A percentile compares a stretch with the other conserved stretches of the same genome.
Conservation (phyloP, 2,888 invertebrate species). For the Polia nebulosa region DNA sequence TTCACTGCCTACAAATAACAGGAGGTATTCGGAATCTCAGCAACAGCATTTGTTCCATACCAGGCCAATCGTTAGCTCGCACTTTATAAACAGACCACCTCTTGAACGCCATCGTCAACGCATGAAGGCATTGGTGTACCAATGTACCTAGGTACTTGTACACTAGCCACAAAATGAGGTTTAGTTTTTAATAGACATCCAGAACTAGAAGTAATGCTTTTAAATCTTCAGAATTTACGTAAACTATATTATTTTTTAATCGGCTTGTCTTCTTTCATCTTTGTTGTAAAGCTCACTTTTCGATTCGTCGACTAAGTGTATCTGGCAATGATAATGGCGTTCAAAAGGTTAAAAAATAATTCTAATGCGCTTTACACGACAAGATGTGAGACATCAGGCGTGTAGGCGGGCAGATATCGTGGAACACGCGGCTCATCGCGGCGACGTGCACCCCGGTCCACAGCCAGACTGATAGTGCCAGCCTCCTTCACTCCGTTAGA, state of each 20-base stretch:
- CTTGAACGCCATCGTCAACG: conserved; percentile 19
- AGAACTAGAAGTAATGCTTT: too few relatives aligned
- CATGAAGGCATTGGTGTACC: neutral
- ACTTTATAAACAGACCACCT: conserved; percentile 12
- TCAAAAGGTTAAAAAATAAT: conserved; percentile 14
- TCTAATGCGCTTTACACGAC: conserved; percentile 90
- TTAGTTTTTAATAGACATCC: neutral
- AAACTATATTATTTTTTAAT: neutral
- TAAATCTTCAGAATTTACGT: neutral
- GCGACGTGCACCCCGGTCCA: conserved; percentile 93
- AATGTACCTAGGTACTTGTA: neutral
- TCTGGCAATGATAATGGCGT: conserved; percentile 13
- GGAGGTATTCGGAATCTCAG: neutral
- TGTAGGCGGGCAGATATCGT: conserved; percentile 94
- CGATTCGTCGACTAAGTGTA: neutral
- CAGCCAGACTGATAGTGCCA: conserved; percentile 95
- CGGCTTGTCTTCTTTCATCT: neutral
- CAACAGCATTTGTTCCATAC: neutral
- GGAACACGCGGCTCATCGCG: conserved; percentile 93
- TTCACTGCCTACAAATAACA: neutral
- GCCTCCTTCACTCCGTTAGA: conserved; percentile 95
- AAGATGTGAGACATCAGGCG: conserved; percentile 95
- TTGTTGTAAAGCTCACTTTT: neutral
- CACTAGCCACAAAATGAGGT: neutral
- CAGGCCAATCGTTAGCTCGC: neutral